phyloP scores from a whole-genome alignment of 2,797 vertebrate species.

The Streptopelia turtur region DNA sequence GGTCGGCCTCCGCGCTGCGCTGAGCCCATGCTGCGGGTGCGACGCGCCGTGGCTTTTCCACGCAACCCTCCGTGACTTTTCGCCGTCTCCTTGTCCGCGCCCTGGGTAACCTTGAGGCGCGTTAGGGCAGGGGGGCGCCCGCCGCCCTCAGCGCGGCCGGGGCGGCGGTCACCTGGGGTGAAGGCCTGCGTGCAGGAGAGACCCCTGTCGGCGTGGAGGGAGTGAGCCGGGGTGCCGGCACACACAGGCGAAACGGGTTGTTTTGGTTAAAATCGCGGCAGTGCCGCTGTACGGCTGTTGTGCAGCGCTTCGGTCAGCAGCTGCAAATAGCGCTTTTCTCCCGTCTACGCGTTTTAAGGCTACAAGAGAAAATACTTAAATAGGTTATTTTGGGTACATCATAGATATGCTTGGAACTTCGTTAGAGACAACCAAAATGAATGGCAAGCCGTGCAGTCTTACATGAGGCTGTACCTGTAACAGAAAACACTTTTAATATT shows the following conservation, averaged over 20 bases:
- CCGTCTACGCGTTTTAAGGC: accelerated
- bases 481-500: not conserved
- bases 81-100: too few relatives aligned
- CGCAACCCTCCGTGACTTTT: accelerated
- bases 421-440: not conserved
- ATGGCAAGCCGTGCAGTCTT: accelerated
- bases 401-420: accelerated
- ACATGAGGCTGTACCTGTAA: accelerated
- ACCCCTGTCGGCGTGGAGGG: too few relatives aligned
- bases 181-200: not conserved
- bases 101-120: not conserved
- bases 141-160: not conserved
- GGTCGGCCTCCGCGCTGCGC: accelerated
- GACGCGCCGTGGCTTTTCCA: accelerated
- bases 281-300: too few relatives aligned
- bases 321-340: too few relatives aligned
- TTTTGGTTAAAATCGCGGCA: too few relatives aligned
- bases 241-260: accelerated
- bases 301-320: not conserved
- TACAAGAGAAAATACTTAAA: too few relatives aligned
- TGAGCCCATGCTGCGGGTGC: accelerated
- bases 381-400: too few relatives aligned
- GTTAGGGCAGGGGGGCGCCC: too few relatives aligned
- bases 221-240: not conserved
- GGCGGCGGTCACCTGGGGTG: not conserved